A percentile compares a stretch with the other conserved stretches of the same genome.
These are phyloP conservation scores for Elysia chlorotica DNA, from an alignment of 1,140 invertebrate genomes.

Conservation along the genomic window DNA sequence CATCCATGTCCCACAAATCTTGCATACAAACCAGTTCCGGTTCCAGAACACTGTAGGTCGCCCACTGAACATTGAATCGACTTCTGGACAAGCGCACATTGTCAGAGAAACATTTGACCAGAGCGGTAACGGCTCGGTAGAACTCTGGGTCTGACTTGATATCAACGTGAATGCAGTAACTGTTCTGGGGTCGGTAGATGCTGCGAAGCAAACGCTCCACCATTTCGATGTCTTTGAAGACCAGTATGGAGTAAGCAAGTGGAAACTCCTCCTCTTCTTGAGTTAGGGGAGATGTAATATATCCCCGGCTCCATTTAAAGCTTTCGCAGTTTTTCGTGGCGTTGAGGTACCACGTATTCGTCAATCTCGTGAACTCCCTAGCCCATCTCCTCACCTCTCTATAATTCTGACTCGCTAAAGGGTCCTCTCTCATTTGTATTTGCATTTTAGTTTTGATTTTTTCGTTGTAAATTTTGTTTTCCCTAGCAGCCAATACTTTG, in stretches of 20 bases:
- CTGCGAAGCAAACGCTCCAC: conserved; percentile 43
- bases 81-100: conserved; percentile 39
- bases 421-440: too few relatives aligned
- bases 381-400: too few relatives aligned
- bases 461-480: too few relatives aligned
- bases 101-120: conserved; percentile 36
- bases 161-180: conserved; percentile 58
- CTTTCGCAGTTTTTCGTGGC: too few relatives aligned
- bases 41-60: conserved; percentile 36
- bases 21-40: conserved; percentile 49
- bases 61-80: conserved; percentile 35
- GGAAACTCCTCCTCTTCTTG: conserved; percentile 45
- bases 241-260: conserved; percentile 40
- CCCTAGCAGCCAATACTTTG: too few relatives aligned
- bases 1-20: conserved; percentile 26
- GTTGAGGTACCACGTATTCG: too few relatives aligned
- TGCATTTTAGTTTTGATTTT: too few relatives aligned
- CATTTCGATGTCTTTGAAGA: conserved; percentile 43
- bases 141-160: conserved; percentile 31
- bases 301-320: neutral
- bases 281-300: conserved; percentile 1
- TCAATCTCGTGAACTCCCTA: too few relatives aligned
- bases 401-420: too few relatives aligned
- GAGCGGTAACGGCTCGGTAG: conserved; percentile 27
- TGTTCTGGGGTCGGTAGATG: conserved; percentile 54